phyloP scores from a whole-genome alignment of 2,888 invertebrate genomes.

The Clepsis dumicolana region DNA sequence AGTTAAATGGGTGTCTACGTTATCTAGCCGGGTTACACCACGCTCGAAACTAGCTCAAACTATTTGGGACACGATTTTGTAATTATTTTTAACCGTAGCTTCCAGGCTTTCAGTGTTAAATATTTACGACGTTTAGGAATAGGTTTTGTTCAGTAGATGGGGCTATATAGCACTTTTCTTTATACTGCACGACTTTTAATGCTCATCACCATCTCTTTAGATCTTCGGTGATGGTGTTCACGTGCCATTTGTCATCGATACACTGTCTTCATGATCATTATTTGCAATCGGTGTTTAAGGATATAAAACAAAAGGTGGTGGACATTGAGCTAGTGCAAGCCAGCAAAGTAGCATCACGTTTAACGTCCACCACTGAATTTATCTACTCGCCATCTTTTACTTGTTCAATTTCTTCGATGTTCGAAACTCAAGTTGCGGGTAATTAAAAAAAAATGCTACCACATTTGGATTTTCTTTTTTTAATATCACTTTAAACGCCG shows the following conservation, averaged over 20 bases:
- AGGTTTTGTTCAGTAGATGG: slow-evolving; percentile 63
- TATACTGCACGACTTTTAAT: slow-evolving; percentile 71
- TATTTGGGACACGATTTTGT: slow-evolving; percentile 39
- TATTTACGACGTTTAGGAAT: slow-evolving; percentile 28
- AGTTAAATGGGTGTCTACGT: slow-evolving; percentile 68
- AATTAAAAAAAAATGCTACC: background rate
- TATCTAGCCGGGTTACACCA: slow-evolving; percentile 73
- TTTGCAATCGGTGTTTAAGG: slow-evolving; percentile 36
- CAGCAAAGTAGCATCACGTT: background rate
- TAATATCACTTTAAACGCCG: slow-evolving; percentile 29
- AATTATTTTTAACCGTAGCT: slow-evolving; percentile 38
- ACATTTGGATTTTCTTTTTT: background rate
- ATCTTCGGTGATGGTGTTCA: slow-evolving; percentile 68
- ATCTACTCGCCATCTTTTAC: background rate
- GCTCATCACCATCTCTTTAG: slow-evolving; percentile 59
- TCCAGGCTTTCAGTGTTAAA: slow-evolving; percentile 40
- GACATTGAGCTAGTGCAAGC: background rate
- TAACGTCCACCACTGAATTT: background rate
- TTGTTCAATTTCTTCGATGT: background rate
- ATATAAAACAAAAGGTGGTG: background rate
- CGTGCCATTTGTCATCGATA: slow-evolving; percentile 46
- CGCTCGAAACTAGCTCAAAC: slow-evolving; percentile 58
- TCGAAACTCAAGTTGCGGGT: background rate
- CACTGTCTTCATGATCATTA: slow-evolving; percentile 40
- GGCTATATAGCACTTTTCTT: slow-evolving; percentile 69